Evolutionary conservation across 2,888 invertebrate species (phyloP).

Genomic region (Drosophila anomelani): DNA sequence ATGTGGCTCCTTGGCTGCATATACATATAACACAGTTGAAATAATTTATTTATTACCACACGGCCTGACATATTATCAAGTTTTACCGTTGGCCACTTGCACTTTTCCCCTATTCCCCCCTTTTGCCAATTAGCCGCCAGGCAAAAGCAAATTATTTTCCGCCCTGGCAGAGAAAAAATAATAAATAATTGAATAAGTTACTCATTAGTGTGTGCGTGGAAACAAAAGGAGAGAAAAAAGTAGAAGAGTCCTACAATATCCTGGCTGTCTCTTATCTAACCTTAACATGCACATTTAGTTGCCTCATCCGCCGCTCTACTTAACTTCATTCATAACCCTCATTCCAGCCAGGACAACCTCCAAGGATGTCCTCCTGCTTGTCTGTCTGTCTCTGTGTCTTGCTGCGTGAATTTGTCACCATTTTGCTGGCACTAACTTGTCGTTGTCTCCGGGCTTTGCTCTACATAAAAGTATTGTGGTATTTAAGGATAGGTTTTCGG

Average conservation of each 20-base stretch:
- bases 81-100: constrained; percentile 19
- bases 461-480: constrained; percentile 1
- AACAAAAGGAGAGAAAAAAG: constrained; percentile 6
- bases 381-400: constrained; percentile 20
- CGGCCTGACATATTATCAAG: constrained; percentile 24
- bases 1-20: not conserved
- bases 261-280: constrained; percentile 59
- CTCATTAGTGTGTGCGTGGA: constrained; percentile 54
- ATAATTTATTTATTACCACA: constrained; percentile 52
- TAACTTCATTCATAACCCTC: constrained; percentile 12
- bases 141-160: constrained; percentile 62
- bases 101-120: constrained; percentile 6
- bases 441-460: constrained; percentile 6
- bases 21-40: constrained; percentile 27
- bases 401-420: constrained; percentile 69
- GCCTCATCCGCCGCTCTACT: constrained; percentile 12
- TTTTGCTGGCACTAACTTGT: constrained; percentile 46
- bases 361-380: constrained; percentile 9
- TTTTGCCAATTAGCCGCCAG: constrained; percentile 33
- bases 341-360: not conserved
- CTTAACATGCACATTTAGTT: constrained; percentile 68
- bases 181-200: constrained; percentile 76
- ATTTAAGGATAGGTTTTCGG: not conserved
- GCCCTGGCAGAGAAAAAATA: constrained; percentile 42
- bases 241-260: constrained; percentile 26